phyloP scores from a whole-genome alignment of 2,113 vertebrate species.

The Geococcyx californianus region DNA sequence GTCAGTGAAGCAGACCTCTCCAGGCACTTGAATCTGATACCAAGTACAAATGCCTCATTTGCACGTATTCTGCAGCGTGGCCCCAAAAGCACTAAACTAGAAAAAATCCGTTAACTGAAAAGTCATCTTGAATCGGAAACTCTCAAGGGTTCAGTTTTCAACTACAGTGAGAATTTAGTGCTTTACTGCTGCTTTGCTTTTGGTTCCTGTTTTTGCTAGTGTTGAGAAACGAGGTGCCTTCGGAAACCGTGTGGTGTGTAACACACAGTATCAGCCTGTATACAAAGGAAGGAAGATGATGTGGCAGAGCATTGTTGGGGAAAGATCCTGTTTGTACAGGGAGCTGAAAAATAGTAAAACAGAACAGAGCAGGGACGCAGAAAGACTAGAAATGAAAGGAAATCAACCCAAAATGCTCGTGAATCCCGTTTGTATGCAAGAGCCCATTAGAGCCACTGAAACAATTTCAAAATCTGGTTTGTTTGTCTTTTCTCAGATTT shows the following conservation, averaged over 20 bases:
- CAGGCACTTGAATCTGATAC: neutral
- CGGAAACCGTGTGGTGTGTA: slow-evolving; percentile 20
- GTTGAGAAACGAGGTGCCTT: slow-evolving; percentile 45
- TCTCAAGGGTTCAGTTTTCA: slow-evolving; percentile 28
- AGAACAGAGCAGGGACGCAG: slow-evolving; percentile 13
- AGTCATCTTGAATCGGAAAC: slow-evolving; percentile 26
- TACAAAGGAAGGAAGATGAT: slow-evolving; percentile 66
- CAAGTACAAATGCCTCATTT: neutral
- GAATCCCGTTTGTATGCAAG: neutral
- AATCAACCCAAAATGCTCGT: neutral
- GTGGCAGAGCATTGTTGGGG: slow-evolving; percentile 56
- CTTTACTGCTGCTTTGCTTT: slow-evolving; percentile 31
- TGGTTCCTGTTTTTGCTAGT: slow-evolving; percentile 62
- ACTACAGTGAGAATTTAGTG: neutral
- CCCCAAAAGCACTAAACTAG: neutral
- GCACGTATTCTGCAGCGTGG: neutral
- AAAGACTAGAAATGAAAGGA: slow-evolving; percentile 23
- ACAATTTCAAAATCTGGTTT: neutral
- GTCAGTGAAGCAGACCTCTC: neutral
- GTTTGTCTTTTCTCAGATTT: slow-evolving; percentile 8
- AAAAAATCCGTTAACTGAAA: slow-evolving; percentile 16
- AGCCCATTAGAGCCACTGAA: neutral
- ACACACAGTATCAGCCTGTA: slow-evolving; percentile 26
- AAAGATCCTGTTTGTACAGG: slow-evolving; percentile 59
- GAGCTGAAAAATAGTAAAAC: slow-evolving; percentile 11